Conservation (phyloP, 2,113 vertebrate species). For the Myiagra hebetior region DNA sequence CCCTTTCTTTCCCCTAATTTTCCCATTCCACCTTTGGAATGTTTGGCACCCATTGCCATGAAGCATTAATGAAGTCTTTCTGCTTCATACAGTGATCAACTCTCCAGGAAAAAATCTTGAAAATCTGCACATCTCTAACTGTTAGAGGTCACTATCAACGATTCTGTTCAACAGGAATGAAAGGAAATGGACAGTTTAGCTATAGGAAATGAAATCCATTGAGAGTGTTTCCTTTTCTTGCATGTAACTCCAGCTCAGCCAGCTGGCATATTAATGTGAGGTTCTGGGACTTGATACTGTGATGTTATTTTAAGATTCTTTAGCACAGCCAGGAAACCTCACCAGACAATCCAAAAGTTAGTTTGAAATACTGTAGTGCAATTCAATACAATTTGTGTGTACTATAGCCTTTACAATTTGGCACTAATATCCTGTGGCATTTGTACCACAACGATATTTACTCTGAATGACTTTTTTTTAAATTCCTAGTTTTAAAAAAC, state of each 20-base stretch:
- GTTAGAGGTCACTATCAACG: conserved; percentile 18
- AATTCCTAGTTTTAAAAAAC: not conserved
- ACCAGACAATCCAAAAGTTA: conserved; percentile 66
- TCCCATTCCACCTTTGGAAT: not conserved
- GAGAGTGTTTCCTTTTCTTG: conserved; percentile 66
- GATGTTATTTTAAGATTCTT: conserved; percentile 76
- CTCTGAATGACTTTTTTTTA: not conserved
- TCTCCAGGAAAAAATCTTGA: not conserved
- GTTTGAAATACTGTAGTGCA: conserved; percentile 61
- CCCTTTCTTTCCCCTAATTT: not conserved
- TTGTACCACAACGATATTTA: conserved; percentile 23
- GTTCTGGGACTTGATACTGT: conserved; percentile 67
- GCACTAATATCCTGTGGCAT: not conserved
- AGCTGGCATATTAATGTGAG: conserved; percentile 62
- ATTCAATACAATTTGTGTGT: conserved; percentile 43
- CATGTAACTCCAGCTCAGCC: conserved; percentile 23
- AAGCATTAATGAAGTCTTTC: not conserved
- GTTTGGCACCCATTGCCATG: not conserved
- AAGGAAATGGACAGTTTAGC: conserved; percentile 67
- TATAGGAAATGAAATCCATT: conserved; percentile 70
- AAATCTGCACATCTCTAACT: not conserved
- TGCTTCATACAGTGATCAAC: not conserved
- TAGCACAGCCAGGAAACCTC: conserved; percentile 71
- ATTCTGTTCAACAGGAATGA: conserved; percentile 33
- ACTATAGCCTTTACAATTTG: conserved; percentile 27